phyloP scores from a whole-genome alignment of 2,797 vertebrate genomes.

The Melanotaenia boesemani region DNA sequence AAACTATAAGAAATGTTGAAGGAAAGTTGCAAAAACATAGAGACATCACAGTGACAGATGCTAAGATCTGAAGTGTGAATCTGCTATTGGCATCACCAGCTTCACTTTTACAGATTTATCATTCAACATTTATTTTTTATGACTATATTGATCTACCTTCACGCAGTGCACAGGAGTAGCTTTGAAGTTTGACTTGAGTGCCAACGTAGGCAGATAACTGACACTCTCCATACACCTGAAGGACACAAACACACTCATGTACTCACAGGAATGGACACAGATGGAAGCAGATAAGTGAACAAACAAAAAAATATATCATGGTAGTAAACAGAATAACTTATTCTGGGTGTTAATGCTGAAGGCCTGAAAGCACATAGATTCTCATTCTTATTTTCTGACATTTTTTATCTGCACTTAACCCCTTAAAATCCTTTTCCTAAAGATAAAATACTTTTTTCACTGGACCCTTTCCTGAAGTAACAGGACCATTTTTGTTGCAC shows the following conservation, averaged over 20 bases:
- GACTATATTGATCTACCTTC: conserved; percentile 62
- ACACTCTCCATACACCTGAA: conserved; percentile 79
- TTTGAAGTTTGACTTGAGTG: conserved; percentile 59
- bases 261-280: background rate
- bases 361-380: too few relatives aligned
- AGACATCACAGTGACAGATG: background rate
- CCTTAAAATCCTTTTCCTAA: too few relatives aligned
- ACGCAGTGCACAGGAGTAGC: conserved; percentile 70
- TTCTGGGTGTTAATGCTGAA: background rate
- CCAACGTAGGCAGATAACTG: conserved; percentile 51
- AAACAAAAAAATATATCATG: background rate
- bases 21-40: too few relatives aligned
- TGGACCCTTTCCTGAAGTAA: too few relatives aligned
- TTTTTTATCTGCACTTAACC: background rate
- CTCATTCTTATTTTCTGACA: background rate
- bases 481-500: too few relatives aligned
- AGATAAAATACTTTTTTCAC: too few relatives aligned
- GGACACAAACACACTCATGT: conserved; percentile 14
- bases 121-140: background rate
- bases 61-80: background rate
- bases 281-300: background rate
- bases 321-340: background rate
- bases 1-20: conserved; percentile 1
- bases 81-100: too few relatives aligned
- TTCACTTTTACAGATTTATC: background rate